Conservation (phyloP, 2,113 vertebrate species). For the Gallinago jamesoni region DNA sequence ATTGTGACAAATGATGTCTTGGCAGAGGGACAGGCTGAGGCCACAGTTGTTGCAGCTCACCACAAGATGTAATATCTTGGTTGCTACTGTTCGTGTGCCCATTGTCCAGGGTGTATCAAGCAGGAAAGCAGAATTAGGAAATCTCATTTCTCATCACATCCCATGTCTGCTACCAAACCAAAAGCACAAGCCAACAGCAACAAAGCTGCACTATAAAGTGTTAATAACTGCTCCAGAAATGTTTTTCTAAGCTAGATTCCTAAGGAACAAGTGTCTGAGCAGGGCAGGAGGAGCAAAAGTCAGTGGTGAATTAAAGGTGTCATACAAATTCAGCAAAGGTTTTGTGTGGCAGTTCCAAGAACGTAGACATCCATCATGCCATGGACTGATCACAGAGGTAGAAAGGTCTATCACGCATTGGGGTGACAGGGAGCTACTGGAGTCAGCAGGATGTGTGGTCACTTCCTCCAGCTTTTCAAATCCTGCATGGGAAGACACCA, state of each 20-base stretch:
- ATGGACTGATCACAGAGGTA: not conserved
- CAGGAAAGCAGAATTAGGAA: not conserved
- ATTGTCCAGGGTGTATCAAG: not conserved
- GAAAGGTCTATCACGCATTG: not conserved
- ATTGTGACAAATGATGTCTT: not conserved
- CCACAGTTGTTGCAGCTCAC: not conserved
- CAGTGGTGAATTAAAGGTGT: not conserved
- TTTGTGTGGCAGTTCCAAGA: not conserved
- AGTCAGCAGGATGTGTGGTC: not conserved
- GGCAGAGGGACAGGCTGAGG: not conserved
- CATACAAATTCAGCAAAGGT: not conserved
- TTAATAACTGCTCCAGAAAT: not conserved
- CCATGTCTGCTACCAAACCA: rapidly evolving
- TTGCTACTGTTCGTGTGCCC: not conserved
- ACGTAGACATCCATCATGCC: not conserved
- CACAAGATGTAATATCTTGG: not conserved
- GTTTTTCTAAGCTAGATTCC: not conserved
- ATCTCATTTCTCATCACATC: not conserved
- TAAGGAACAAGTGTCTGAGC: not conserved
- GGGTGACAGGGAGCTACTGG: rapidly evolving
- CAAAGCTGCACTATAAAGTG: not conserved
- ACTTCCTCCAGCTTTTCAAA: not conserved
- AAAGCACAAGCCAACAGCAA: not conserved
- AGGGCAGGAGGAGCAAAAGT: not conserved
- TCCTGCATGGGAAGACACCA: not conserved